Conservation (phyloP, 1,140 invertebrate genomes). For the Dysdera silvatica region DNA sequence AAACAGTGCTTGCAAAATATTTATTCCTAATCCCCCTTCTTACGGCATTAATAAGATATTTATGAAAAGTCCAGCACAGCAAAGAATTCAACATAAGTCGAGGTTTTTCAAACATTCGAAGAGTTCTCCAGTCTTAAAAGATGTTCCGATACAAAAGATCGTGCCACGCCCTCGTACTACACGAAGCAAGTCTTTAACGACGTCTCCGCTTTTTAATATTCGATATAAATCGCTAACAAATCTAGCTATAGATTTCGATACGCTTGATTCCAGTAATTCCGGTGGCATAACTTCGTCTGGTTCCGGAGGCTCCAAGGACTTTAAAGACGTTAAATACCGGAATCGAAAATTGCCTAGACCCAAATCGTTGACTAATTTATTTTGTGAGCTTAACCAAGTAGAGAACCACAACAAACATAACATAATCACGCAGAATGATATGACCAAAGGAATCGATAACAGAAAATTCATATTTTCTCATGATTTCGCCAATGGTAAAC, state of each 20-base stretch:
- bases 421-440: background rate
- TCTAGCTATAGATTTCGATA: constrained; percentile 64
- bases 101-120: constrained; percentile 20
- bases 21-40: constrained; percentile 1
- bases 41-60: constrained; percentile 18
- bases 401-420: constrained; percentile 9
- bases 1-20: constrained; percentile 14
- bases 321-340: constrained; percentile 60
- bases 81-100: constrained; percentile 7
- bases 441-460: constrained; percentile 10
- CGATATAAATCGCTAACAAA: constrained; percentile 73
- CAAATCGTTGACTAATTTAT: constrained; percentile 73
- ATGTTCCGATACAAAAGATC: constrained; percentile 43
- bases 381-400: constrained; percentile 56
- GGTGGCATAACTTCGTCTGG: constrained; percentile 74
- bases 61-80: constrained; percentile 23
- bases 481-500: constrained; percentile 6
- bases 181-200: constrained; percentile 42
- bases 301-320: constrained; percentile 53
- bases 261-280: constrained; percentile 77
- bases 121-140: constrained; percentile 48
- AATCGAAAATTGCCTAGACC: constrained; percentile 48
- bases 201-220: constrained; percentile 70
- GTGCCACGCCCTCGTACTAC: background rate
- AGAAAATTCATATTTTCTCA: constrained; percentile 15